Evolutionary conservation across 37 sponge, comb jelly and placozoan genomes (phyloP).

Genomic region (Halisarca cf. caerulea): DNA sequence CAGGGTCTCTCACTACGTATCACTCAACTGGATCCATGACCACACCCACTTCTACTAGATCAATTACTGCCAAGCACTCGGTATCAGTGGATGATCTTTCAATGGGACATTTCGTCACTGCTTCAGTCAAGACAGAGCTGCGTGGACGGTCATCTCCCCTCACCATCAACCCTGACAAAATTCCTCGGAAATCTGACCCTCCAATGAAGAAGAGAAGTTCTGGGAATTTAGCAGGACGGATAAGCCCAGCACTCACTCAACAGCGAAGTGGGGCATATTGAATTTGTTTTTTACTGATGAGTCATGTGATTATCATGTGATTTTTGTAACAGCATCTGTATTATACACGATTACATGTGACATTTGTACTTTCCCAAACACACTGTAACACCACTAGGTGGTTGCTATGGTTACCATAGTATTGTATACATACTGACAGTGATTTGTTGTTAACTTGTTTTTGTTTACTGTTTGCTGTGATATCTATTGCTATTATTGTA

Average conservation of each 20-base stretch:
- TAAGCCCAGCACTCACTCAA: constrained; percentile 64
- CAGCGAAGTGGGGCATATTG: not conserved
- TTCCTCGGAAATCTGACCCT: constrained; percentile 55
- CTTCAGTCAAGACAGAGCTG: not conserved
- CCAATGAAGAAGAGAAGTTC: constrained; percentile 45
- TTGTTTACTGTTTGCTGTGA: too few relatives aligned
- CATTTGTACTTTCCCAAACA: too few relatives aligned
- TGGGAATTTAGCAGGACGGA: constrained; percentile 13
- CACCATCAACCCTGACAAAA: constrained; percentile 53
- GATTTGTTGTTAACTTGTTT: too few relatives aligned
- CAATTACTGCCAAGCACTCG: not conserved
- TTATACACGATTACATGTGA: too few relatives aligned
- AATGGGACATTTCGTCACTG: not conserved
- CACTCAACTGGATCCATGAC: not conserved
- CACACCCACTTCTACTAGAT: not conserved
- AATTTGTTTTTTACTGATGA: too few relatives aligned
- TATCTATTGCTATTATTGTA: too few relatives aligned
- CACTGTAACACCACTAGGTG: too few relatives aligned
- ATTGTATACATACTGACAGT: too few relatives aligned
- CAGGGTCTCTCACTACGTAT: too few relatives aligned
- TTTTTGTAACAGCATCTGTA: too few relatives aligned
- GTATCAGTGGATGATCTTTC: not conserved
- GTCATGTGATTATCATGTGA: too few relatives aligned
- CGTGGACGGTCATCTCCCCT: constrained; percentile 9
- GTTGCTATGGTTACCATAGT: too few relatives aligned